Conservation (phyloP, 2,113 vertebrate genomes). For the Serinus canaria region DNA sequence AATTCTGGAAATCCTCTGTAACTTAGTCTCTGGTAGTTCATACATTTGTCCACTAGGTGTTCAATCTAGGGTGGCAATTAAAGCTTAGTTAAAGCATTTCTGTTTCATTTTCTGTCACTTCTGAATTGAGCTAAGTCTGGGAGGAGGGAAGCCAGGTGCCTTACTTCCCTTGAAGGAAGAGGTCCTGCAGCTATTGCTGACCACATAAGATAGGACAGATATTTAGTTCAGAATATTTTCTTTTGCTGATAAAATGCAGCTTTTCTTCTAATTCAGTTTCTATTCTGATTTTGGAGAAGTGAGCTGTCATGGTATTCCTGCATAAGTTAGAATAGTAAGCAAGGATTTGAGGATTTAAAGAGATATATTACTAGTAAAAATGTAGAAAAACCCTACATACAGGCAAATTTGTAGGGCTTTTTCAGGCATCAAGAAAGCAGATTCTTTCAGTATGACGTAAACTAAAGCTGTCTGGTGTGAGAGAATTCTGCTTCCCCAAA, state of each 20-base stretch:
- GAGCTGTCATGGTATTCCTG: not conserved
- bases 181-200: not conserved
- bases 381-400: not conserved
- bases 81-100: not conserved
- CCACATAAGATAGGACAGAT: accelerated
- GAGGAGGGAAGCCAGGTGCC: not conserved
- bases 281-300: not conserved
- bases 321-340: not conserved
- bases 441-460: not conserved
- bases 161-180: not conserved
- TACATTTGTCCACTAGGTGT: not conserved
- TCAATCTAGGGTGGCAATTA: not conserved
- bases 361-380: not conserved
- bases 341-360: not conserved
- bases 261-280: not conserved
- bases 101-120: not conserved
- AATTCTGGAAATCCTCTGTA: not conserved
- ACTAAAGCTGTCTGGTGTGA: not conserved
- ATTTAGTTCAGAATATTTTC: not conserved
- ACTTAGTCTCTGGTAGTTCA: not conserved
- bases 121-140: not conserved
- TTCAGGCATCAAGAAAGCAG: not conserved
- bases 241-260: not conserved
- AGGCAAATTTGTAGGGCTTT: not conserved
- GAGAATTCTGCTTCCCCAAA: not conserved